phyloP scores from a whole-genome alignment of 2,888 invertebrate genomes.

The Drosophila bunnanda region DNA sequence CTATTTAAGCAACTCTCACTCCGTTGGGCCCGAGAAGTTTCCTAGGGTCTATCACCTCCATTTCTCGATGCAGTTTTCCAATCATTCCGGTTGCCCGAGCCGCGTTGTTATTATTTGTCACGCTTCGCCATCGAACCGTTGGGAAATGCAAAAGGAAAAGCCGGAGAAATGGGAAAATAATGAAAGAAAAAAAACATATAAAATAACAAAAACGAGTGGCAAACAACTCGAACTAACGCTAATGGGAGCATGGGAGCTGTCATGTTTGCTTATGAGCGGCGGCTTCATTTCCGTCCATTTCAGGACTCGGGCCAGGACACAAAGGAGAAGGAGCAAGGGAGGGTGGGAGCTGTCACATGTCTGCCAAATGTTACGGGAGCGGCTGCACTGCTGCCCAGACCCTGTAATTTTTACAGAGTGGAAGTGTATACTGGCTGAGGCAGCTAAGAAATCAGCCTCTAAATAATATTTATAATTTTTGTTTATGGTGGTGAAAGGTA shows the following conservation, averaged over 20 bases:
- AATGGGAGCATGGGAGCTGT: slow-evolving; percentile 70
- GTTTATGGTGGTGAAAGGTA: background rate
- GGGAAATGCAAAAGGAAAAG: slow-evolving; percentile 24
- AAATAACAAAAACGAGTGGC: slow-evolving; percentile 35
- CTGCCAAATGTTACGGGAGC: slow-evolving; percentile 42
- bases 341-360: slow-evolving; percentile 66
- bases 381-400: slow-evolving; percentile 6
- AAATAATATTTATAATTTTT: background rate
- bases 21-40: slow-evolving; percentile 24
- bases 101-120: slow-evolving; percentile 69
- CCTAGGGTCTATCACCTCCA: slow-evolving; percentile 35
- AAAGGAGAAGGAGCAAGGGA: background rate
- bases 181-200: background rate
- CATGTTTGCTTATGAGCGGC: slow-evolving; percentile 61
- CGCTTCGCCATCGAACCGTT: slow-evolving; percentile 69
- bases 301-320: slow-evolving; percentile 31
- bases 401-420: slow-evolving; percentile 7
- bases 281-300: slow-evolving; percentile 52
- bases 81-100: slow-evolving; percentile 34
- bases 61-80: slow-evolving; percentile 55
- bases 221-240: slow-evolving; percentile 51
- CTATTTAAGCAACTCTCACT: slow-evolving; percentile 53
- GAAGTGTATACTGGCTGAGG: background rate
- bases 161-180: slow-evolving; percentile 18
- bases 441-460: too few species aligned